Evolutionary conservation across 92 coral and sea anemone genomes (phyloP).

Genomic region (Siderastrea radians): DNA sequence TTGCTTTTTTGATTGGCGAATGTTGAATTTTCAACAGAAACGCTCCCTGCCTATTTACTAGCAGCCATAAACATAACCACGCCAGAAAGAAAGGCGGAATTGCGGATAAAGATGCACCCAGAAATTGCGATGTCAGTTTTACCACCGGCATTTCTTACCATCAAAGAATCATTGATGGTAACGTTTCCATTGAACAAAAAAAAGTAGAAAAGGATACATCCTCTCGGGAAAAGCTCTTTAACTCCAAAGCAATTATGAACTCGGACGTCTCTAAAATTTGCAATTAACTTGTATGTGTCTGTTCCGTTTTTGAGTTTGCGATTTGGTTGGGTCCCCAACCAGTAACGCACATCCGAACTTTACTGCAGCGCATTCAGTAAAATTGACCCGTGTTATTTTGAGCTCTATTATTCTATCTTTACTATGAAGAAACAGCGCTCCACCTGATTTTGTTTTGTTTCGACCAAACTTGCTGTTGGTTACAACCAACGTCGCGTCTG

Average conservation of each 20-base stretch:
- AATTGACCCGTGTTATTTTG: background rate
- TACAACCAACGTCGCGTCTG: background rate
- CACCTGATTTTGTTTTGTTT: background rate
- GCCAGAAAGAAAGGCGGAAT: background rate
- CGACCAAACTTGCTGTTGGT: constrained; percentile 1
- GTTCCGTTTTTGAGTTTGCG: too few relatives aligned
- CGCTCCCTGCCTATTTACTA: background rate
- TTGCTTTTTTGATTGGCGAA: background rate
- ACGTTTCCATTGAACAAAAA: background rate
- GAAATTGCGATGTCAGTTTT: background rate
- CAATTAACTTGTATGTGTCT: too few relatives aligned
- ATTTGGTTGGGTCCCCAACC: too few relatives aligned
- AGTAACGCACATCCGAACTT: too few relatives aligned
- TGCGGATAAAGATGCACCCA: background rate
- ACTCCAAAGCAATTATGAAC: too few relatives aligned
- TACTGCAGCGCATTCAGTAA: constrained; percentile 9
- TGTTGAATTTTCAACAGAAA: background rate
- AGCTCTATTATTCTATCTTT: background rate
- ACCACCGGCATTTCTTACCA: background rate
- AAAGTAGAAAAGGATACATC: too few relatives aligned
- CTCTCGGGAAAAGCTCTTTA: too few relatives aligned
- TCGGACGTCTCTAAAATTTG: too few relatives aligned
- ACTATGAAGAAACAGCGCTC: too few relatives aligned
- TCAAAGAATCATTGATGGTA: background rate
- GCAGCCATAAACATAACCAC: background rate